phyloP scores from a whole-genome alignment of 2,797 vertebrate genomes.

The Hemibagrus guttatus region DNA sequence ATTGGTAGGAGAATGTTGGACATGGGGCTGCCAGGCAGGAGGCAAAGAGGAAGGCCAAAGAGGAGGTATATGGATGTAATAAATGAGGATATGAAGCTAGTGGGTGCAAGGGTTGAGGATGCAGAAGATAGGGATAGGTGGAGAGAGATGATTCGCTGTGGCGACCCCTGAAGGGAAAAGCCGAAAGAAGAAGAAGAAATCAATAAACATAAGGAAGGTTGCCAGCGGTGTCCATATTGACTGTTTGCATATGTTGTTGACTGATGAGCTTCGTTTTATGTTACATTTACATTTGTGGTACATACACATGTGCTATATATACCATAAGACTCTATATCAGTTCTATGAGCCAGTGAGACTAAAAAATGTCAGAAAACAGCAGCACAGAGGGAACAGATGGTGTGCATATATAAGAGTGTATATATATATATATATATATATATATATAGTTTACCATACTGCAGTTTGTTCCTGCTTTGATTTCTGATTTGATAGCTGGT shows the following conservation, averaged over 20 bases:
- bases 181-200: too few species aligned
- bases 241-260: background rate
- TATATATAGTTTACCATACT: background rate
- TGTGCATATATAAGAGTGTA: background rate
- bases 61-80: too few species aligned
- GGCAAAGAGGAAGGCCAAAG: too few species aligned
- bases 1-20: too few species aligned
- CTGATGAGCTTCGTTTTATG: background rate
- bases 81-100: too few species aligned
- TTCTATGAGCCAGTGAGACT: background rate
- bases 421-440: slow-evolving; percentile 15
- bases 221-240: background rate
- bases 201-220: background rate
- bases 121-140: too few species aligned
- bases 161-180: too few species aligned
- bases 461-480: background rate
- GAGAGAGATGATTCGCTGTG: too few species aligned
- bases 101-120: too few species aligned
- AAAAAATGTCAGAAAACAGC: slow-evolving; percentile 1
- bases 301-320: too few species aligned
- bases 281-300: background rate
- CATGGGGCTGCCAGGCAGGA: too few species aligned
- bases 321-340: background rate
- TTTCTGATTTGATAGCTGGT: background rate
- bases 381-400: background rate